Conservation (phyloP, 1,140 invertebrate species). For the Plectrocnemia conspersa region DNA sequence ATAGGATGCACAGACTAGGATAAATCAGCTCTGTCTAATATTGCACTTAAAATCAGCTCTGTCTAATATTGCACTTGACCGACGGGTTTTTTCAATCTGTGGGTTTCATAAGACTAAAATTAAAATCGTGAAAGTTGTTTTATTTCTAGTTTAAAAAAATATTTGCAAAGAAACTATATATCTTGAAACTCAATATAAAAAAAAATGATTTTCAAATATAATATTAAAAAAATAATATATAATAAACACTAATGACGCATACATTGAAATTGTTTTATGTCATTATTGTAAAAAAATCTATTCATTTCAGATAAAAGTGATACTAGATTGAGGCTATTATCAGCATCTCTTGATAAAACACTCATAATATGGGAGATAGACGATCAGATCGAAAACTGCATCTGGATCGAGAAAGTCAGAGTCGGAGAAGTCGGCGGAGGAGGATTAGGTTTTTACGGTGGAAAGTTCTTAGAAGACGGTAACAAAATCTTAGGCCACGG, state of each 20-base stretch:
- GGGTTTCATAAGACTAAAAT: too few species aligned
- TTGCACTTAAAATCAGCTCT: too few species aligned
- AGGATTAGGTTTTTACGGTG: slow-evolving; percentile 87
- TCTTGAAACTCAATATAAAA: too few species aligned
- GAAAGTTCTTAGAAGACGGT: slow-evolving; percentile 70
- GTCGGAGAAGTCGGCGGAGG: slow-evolving; percentile 91
- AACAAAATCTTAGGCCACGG: slow-evolving; percentile 75
- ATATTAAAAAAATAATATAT: too few species aligned
- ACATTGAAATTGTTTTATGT: slow-evolving; percentile 15
- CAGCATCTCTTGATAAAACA: slow-evolving; percentile 90
- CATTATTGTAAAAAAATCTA: background rate
- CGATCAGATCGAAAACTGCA: slow-evolving; percentile 46
- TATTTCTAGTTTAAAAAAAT: too few species aligned
- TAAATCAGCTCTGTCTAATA: too few species aligned
- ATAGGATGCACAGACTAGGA: too few species aligned
- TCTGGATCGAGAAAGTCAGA: slow-evolving; percentile 80
- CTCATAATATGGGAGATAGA: slow-evolving; percentile 85
- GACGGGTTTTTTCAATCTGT: too few species aligned
- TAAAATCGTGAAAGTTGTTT: too few species aligned
- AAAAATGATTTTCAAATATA: too few species aligned
- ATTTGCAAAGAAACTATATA: too few species aligned
- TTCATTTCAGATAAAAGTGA: slow-evolving; percentile 18
- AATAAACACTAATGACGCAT: background rate
- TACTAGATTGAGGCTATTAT: slow-evolving; percentile 67
- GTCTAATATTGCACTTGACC: too few species aligned